Percentiles rank a stretch among this genome's conserved stretches.
Evolutionary conservation across 1,140 invertebrate species (phyloP).

Genomic region (Meloidogyne exigua): DNA sequence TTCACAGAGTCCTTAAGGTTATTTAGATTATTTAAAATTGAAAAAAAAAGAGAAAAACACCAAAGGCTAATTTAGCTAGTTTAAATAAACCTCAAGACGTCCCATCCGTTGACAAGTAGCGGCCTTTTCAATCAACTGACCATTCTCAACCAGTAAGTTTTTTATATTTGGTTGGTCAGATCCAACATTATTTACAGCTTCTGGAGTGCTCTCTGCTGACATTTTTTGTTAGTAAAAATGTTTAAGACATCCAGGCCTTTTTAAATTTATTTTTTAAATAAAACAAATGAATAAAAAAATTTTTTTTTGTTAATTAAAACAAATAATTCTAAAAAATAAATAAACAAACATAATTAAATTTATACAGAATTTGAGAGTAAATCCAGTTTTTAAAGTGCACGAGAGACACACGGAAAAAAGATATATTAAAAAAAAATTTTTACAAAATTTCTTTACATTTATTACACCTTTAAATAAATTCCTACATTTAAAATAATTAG

Average conservation of each 20-base stretch:
- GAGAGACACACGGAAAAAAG: no score
- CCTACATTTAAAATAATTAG: background rate
- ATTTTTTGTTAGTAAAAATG: conserved; percentile 5
- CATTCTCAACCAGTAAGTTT: conserved; percentile 59
- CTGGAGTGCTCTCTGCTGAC: conserved; percentile 27
- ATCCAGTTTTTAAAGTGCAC: no score
- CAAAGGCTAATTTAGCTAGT: no score
- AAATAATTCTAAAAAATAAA: no score
- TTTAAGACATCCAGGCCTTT: background rate
- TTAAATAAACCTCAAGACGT: conserved; percentile 16
- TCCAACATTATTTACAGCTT: conserved; percentile 12
- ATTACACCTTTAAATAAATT: background rate
- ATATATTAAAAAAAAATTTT: no score
- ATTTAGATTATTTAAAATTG: background rate
- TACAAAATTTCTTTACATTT: no score
- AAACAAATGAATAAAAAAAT: no score
- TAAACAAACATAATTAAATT: no score
- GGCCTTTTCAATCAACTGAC: conserved; percentile 54
- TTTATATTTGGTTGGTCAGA: conserved; percentile 41
- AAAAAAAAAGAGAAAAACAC: no score
- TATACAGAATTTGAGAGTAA: no score
- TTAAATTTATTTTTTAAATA: background rate
- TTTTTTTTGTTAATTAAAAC: no score
- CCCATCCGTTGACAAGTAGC: conserved; percentile 56
- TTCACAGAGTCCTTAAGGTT: conserved; percentile 18